Conservation (phyloP, 2,888 invertebrate species). For the Andrena minutula region DNA sequence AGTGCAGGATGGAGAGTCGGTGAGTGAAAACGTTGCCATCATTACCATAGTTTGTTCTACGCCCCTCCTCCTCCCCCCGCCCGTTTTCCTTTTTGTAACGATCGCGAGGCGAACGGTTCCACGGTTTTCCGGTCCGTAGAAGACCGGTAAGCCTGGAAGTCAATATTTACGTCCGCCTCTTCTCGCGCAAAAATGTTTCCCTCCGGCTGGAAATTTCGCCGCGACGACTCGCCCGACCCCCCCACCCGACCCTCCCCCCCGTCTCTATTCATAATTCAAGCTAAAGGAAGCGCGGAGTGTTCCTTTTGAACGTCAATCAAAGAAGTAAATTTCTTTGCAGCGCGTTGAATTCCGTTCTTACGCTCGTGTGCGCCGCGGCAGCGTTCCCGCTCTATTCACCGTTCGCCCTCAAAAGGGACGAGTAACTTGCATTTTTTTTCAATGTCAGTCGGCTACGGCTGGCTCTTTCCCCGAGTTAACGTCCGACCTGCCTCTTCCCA, state of each 20-base stretch:
- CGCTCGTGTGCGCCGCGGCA: neutral
- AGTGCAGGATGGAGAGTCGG: constrained; percentile 96
- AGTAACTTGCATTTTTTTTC: constrained; percentile 15
- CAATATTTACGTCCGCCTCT: constrained; percentile 57
- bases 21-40: constrained; percentile 84
- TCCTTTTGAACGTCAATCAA: constrained; percentile 58
- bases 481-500: neutral
- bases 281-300: constrained; percentile 53
- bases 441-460: constrained; percentile 21
- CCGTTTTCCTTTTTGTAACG: neutral
- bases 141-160: constrained; percentile 18
- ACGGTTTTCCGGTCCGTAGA: neutral
- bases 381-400: constrained; percentile 20
- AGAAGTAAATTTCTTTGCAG: constrained; percentile 55
- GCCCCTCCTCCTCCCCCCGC: neutral
- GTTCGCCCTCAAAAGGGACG: constrained; percentile 21
- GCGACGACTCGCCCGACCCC: neutral
- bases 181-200: constrained; percentile 44
- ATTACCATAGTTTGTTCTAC: constrained; percentile 57
- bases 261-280: constrained; percentile 56
- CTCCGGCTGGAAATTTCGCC: neutral
- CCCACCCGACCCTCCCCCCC: neutral
- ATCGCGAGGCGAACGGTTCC: neutral
- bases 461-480: constrained; percentile 4
- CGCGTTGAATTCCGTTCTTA: constrained; percentile 39